Conservation (phyloP, 2,113 vertebrate species). For the Syngnathus typhle region DNA sequence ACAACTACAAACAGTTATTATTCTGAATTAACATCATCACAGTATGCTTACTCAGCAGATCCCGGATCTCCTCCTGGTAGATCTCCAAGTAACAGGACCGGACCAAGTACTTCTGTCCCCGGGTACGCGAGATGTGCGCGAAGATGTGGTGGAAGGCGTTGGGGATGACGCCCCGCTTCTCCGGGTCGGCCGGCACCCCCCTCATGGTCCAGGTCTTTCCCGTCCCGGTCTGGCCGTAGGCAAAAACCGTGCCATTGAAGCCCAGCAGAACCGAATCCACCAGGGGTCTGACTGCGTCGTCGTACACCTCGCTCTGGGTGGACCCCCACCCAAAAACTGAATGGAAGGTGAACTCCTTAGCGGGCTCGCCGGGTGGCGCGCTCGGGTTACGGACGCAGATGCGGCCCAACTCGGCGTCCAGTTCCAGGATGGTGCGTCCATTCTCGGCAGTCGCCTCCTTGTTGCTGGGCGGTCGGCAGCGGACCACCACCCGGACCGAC, state of each 20-base stretch:
- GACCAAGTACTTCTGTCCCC: conserved; percentile 93
- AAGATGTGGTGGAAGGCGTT: conserved; percentile 93
- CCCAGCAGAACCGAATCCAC: conserved; percentile 86
- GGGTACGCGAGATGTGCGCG: conserved; percentile 91
- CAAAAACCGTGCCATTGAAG: conserved; percentile 91
- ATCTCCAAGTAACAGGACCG: conserved; percentile 97
- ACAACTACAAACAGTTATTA: no score
- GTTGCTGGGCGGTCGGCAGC: conserved; percentile 84
- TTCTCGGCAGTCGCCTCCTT: conserved; percentile 72
- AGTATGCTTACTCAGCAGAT: conserved; percentile 80
- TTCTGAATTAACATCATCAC: no score
- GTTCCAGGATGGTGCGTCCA: conserved; percentile 76
- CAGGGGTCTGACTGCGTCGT: conserved; percentile 86
- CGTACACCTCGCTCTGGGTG: conserved; percentile 85
- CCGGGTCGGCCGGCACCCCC: conserved; percentile 79
- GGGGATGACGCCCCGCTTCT: conserved; percentile 84
- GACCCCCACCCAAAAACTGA: conserved; percentile 85
- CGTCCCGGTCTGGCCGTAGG: conserved; percentile 92
- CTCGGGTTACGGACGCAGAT: conserved; percentile 84
- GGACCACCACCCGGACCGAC: conserved; percentile 89
- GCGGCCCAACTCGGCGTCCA: conserved; percentile 87
- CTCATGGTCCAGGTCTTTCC: conserved; percentile 97
- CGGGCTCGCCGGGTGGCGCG: conserved; percentile 76
- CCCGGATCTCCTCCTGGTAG: conserved; percentile 94
- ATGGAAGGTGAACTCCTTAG: conserved; percentile 92